phyloP scores from a whole-genome alignment of 2,888 invertebrate species.

The Hipparchia semele region DNA sequence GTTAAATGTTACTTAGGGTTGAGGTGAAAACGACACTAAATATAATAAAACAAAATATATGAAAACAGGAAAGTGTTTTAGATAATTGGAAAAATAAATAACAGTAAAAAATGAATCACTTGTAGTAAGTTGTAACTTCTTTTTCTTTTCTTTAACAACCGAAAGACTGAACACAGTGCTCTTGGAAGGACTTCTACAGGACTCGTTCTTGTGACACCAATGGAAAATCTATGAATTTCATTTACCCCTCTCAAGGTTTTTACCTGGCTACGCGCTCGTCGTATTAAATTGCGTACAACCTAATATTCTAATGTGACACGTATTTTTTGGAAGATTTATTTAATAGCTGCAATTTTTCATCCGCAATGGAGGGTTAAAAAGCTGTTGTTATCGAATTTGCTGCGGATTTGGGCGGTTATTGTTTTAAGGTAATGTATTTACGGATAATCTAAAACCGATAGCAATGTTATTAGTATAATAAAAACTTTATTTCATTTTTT shows the following conservation, averaged over 20 bases:
- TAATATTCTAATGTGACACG: constrained; percentile 39
- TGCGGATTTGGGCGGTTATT: constrained; percentile 14
- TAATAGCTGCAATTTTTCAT: constrained; percentile 32
- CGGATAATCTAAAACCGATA: constrained; percentile 10
- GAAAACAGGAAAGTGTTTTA: too few relatives aligned
- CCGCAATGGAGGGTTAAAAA: constrained; percentile 21
- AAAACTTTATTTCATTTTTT: not conserved
- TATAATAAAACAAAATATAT: too few relatives aligned
- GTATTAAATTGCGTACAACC: constrained; percentile 35
- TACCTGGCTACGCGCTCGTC: constrained; percentile 6
- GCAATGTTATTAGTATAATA: not conserved
- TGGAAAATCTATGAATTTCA: not conserved
- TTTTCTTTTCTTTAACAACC: too few relatives aligned
- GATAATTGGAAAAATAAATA: too few relatives aligned
- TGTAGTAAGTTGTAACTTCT: too few relatives aligned
- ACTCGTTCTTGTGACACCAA: too few relatives aligned
- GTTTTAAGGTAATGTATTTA: constrained; percentile 13
- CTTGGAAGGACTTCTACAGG: too few relatives aligned
- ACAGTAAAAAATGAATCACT: too few relatives aligned
- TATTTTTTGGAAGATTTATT: constrained; percentile 31
- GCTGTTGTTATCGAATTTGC: constrained; percentile 19
- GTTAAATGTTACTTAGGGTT: too few relatives aligned
- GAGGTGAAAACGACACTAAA: too few relatives aligned
- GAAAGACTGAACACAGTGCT: too few relatives aligned
- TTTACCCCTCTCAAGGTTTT: not conserved